These are phyloP conservation scores for Drosophila atroscutellata DNA, from an alignment of 2,888 invertebrate species.

Conservation along the genomic window DNA sequence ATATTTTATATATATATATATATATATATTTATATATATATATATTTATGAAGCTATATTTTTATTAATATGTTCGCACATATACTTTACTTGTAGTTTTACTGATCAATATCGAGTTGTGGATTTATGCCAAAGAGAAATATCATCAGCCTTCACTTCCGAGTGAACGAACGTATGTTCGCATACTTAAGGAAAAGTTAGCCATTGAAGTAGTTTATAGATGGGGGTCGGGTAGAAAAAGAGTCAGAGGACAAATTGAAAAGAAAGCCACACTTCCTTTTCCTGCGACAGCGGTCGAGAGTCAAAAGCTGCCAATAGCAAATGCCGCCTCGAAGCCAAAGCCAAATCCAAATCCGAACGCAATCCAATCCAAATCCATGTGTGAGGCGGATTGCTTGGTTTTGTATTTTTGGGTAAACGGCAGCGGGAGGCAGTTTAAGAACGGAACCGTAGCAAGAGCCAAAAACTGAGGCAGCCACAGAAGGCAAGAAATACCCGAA, in stretches of 20 bases:
- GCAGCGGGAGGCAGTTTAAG: conserved; percentile 51
- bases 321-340: conserved; percentile 4
- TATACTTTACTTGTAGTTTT: not conserved
- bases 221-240: not conserved
- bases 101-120: not conserved
- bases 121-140: not conserved
- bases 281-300: conserved; percentile 20
- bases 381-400: conserved; percentile 33
- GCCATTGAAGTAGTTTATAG: conserved; percentile 26
- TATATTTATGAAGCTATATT: not conserved
- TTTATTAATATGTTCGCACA: not conserved
- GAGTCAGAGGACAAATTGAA: conserved; percentile 46
- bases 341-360: conserved; percentile 19
- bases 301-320: conserved; percentile 32
- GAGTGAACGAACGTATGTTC: conserved; percentile 34
- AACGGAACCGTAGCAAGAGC: conserved; percentile 39
- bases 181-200: not conserved
- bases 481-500: conserved; percentile 61
- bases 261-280: conserved; percentile 60
- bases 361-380: conserved; percentile 51
- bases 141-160: conserved; percentile 22
- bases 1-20: no score
- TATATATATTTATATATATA: no score
- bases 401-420: conserved; percentile 9
- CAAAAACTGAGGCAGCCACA: not conserved